Evolutionary conservation across 2,797 vertebrate genomes (phyloP).

Genomic region (Ataeniobius toweri): DNA sequence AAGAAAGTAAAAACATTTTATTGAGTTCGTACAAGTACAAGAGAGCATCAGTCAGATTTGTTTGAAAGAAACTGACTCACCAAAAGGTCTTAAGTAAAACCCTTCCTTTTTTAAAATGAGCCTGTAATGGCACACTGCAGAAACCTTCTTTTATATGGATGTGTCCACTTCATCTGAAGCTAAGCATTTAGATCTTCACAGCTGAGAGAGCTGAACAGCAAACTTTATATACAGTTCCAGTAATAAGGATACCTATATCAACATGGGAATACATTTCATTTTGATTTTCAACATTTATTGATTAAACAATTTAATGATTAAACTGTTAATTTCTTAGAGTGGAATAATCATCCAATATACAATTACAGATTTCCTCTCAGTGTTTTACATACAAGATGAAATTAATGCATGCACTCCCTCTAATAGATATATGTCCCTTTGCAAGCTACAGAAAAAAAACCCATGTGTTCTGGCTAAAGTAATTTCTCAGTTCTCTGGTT

Average conservation of each 20-base stretch:
- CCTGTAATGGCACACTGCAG: slow-evolving; percentile 35
- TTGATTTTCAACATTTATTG: not conserved
- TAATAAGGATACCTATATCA: not conserved
- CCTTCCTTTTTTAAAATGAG: slow-evolving; percentile 60
- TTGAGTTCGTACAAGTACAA: slow-evolving; percentile 9
- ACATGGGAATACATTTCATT: not conserved
- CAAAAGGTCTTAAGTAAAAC: slow-evolving; percentile 69
- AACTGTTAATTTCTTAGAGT: not conserved
- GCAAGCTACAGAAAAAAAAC: not conserved
- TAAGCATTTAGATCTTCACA: slow-evolving; percentile 16
- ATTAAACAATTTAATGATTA: not conserved
- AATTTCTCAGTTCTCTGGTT: not conserved
- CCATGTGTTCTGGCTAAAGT: not conserved
- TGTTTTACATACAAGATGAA: not conserved
- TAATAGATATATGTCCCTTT: not conserved
- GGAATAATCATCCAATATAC: not conserved
- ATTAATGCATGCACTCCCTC: not conserved
- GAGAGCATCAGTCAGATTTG: slow-evolving; percentile 36
- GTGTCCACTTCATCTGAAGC: slow-evolving; percentile 50
- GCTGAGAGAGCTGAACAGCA: not conserved
- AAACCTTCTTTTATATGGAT: slow-evolving; percentile 46
- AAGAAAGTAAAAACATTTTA: slow-evolving; percentile 24
- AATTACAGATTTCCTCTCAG: not conserved
- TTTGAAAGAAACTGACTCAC: slow-evolving; percentile 56
- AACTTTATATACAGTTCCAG: not conserved